phyloP scores from a whole-genome alignment of 2,888 invertebrate species.

The Pammene aurita region DNA sequence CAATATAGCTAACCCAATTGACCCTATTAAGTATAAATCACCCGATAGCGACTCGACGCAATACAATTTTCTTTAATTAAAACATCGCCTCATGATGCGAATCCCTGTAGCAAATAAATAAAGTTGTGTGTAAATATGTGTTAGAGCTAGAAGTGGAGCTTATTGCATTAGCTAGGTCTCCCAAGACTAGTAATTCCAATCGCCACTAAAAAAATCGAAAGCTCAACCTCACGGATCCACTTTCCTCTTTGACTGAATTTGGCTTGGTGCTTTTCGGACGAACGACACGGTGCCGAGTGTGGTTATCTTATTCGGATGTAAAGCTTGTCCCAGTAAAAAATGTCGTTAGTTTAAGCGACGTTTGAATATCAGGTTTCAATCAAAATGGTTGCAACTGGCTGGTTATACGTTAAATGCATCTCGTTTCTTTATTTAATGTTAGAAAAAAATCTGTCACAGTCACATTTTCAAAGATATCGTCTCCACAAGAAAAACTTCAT shows the following conservation, averaged over 20 bases:
- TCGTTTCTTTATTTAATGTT: too few species aligned
- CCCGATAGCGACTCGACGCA: slow-evolving; percentile 3
- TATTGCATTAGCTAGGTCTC: slow-evolving; percentile 79
- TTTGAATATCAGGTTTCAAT: too few species aligned
- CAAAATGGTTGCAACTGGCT: too few species aligned
- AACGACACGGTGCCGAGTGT: too few species aligned
- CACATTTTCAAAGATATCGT: too few species aligned
- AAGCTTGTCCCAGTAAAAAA: too few species aligned
- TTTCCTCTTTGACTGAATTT: not conserved
- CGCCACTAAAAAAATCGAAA: not conserved
- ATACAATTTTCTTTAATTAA: slow-evolving; percentile 38
- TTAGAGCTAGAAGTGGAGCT: slow-evolving; percentile 51
- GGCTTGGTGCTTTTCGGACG: too few species aligned
- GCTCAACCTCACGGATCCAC: not conserved
- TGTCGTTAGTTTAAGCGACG: too few species aligned
- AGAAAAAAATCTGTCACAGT: too few species aligned
- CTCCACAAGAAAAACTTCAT: too few species aligned
- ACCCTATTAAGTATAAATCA: not conserved
- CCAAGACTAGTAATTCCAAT: slow-evolving; percentile 51
- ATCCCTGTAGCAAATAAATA: slow-evolving; percentile 41
- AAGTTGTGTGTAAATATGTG: slow-evolving; percentile 43
- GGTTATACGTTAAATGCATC: too few species aligned
- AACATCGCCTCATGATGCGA: slow-evolving; percentile 28
- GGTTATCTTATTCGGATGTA: too few species aligned
- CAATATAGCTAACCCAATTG: not conserved